These are phyloP conservation scores for Laterallus jamaicensis DNA, from an alignment of 2,113 vertebrate genomes.

Conservation along the genomic window DNA sequence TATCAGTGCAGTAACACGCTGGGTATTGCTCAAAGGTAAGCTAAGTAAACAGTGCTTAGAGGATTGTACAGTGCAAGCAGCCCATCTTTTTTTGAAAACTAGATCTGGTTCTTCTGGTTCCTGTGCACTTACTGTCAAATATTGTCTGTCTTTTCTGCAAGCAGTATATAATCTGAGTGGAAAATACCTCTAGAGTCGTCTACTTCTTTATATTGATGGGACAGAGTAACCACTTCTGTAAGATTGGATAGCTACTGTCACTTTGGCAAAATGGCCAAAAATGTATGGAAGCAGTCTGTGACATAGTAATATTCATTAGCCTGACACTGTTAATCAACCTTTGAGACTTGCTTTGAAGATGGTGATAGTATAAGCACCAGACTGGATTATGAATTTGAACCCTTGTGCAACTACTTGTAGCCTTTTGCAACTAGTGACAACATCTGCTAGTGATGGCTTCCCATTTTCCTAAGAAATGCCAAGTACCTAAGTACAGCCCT, in stretches of 20 bases:
- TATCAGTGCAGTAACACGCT: not conserved
- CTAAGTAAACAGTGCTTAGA: not conserved
- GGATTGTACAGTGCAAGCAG: not conserved
- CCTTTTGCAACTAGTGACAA: not conserved
- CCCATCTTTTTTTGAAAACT: not conserved
- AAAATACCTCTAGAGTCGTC: not conserved
- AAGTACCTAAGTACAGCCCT: not conserved
- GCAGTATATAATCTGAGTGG: not conserved
- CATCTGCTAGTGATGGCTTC: not conserved
- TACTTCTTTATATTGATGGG: not conserved
- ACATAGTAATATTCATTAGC: not conserved
- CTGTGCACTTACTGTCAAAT: not conserved
- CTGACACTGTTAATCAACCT: not conserved
- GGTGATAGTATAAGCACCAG: not conserved
- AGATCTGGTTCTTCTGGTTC: not conserved
- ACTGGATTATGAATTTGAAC: not conserved
- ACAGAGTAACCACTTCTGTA: not conserved
- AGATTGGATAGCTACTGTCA: not conserved
- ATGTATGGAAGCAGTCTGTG: not conserved
- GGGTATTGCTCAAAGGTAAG: not conserved
- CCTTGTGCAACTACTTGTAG: not conserved
- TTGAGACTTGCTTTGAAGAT: not conserved
- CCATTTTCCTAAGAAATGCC: not conserved
- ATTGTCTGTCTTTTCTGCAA: not conserved
- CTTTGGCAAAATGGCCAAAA: not conserved